Conservation (phyloP, 2,113 vertebrate genomes). For the Pipa parva region DNA sequence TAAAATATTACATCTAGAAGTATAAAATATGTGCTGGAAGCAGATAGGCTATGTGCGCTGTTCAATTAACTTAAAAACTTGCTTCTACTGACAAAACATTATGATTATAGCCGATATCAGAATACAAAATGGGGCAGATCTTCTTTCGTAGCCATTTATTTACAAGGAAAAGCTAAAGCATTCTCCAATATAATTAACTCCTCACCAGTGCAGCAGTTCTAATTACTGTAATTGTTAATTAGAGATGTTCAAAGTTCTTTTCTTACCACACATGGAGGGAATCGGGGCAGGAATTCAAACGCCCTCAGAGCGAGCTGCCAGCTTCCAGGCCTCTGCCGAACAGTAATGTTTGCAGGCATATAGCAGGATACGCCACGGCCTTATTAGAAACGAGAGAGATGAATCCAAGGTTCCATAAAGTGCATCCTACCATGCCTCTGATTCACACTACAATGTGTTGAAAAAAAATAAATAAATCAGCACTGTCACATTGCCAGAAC, state of each 20-base stretch:
- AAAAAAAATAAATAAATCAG: too few species aligned
- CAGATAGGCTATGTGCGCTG: not conserved
- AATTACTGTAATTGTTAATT: slow-evolving; percentile 42
- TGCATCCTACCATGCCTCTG: too few species aligned
- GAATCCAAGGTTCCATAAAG: too few species aligned
- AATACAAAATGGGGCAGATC: slow-evolving; percentile 19
- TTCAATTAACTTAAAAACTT: slow-evolving; percentile 18
- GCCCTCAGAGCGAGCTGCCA: slow-evolving; percentile 26
- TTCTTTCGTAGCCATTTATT: slow-evolving; percentile 25
- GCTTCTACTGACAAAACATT: not conserved
- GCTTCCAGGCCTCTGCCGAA: not conserved
- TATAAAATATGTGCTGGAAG: not conserved
- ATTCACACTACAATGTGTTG: too few species aligned
- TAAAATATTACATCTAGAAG: too few species aligned
- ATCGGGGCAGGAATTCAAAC: slow-evolving; percentile 35
- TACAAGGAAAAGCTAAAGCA: slow-evolving; percentile 22
- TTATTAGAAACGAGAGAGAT: too few species aligned
- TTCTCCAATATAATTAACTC: slow-evolving; percentile 39
- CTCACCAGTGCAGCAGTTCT: slow-evolving; percentile 34
- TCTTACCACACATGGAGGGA: slow-evolving; percentile 35
- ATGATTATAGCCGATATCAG: slow-evolving; percentile 9
- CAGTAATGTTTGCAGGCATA: too few species aligned
- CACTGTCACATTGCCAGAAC: too few species aligned
- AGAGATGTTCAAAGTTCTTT: slow-evolving; percentile 38
- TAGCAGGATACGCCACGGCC: too few species aligned